Conservation (phyloP, 2,888 invertebrate species). For the Drosophila austrosaltans region DNA sequence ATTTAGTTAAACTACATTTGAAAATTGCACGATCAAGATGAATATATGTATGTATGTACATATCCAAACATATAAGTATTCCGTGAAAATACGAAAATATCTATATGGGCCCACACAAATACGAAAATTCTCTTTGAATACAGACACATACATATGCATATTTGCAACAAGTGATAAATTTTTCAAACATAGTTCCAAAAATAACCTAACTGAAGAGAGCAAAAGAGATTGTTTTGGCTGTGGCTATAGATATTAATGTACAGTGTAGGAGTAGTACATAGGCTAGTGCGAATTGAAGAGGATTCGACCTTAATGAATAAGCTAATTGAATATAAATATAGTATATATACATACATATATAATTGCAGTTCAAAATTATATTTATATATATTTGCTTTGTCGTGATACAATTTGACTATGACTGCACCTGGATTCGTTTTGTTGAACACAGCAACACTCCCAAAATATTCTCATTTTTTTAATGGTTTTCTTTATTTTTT, state of each 20-base stretch:
- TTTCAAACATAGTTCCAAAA: constrained; percentile 55
- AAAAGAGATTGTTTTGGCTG: constrained; percentile 36
- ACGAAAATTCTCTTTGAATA: constrained; percentile 31
- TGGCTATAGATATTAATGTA: constrained; percentile 35
- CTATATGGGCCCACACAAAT: constrained; percentile 28
- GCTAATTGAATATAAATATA: not conserved
- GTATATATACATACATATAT: not conserved
- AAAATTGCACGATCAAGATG: constrained; percentile 17
- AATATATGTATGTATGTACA: constrained; percentile 21
- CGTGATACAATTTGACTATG: not conserved
- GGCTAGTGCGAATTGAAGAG: constrained; percentile 11
- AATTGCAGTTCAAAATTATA: constrained; percentile 1
- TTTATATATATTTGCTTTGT: not conserved
- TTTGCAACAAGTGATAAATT: constrained; percentile 63
- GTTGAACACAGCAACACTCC: not conserved
- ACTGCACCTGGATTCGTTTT: not conserved
- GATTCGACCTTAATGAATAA: constrained; percentile 13
- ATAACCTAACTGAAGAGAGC: constrained; percentile 45
- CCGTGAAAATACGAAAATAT: constrained; percentile 21
- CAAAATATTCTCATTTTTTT: not conserved
- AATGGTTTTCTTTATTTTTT: not conserved
- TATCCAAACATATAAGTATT: constrained; percentile 43
- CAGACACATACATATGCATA: constrained; percentile 44
- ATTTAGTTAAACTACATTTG: constrained; percentile 33
- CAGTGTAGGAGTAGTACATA: constrained; percentile 13